These are phyloP conservation scores for Pardalotus punctatus DNA, from an alignment of 2,113 vertebrate species.

Conservation along the genomic window DNA sequence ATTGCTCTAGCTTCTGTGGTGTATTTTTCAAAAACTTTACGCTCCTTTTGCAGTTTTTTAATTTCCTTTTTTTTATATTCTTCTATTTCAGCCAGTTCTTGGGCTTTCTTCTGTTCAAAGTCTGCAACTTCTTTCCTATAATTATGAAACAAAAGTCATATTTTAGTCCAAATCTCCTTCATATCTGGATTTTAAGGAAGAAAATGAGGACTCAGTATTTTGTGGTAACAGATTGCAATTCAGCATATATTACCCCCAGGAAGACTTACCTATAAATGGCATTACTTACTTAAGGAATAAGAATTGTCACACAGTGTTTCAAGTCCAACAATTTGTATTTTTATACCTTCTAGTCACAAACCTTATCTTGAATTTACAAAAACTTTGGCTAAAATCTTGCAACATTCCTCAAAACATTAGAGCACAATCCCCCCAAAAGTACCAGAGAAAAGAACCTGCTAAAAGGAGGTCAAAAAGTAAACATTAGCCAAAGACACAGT, in stretches of 20 bases:
- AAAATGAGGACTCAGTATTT: neutral
- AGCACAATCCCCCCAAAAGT: neutral
- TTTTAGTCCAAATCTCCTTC: neutral
- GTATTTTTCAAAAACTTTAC: conserved; percentile 91
- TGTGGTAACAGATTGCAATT: neutral
- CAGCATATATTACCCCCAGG: neutral
- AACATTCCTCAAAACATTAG: neutral
- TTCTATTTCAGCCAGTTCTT: conserved; percentile 85
- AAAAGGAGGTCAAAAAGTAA: neutral
- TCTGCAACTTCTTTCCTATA: conserved; percentile 84
- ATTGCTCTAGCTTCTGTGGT: conserved; percentile 80
- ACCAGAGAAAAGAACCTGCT: neutral
- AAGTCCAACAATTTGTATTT: neutral
- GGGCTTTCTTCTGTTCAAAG: conserved; percentile 83
- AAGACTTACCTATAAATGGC: neutral
- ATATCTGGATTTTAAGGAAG: neutral
- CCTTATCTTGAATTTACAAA: neutral
- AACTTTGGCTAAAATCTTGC: neutral
- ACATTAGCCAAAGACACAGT: neutral
- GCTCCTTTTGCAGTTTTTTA: conserved; percentile 89
- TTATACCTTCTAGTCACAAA: neutral
- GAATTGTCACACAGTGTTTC: neutral
- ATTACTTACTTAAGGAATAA: neutral
- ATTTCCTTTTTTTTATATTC: conserved; percentile 88
- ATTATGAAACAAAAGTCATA: neutral